Evolutionary conservation across 2,888 invertebrate species (phyloP), one percentile per base, ranked within the genome.

Genomic region (Helleia helle): DNA sequence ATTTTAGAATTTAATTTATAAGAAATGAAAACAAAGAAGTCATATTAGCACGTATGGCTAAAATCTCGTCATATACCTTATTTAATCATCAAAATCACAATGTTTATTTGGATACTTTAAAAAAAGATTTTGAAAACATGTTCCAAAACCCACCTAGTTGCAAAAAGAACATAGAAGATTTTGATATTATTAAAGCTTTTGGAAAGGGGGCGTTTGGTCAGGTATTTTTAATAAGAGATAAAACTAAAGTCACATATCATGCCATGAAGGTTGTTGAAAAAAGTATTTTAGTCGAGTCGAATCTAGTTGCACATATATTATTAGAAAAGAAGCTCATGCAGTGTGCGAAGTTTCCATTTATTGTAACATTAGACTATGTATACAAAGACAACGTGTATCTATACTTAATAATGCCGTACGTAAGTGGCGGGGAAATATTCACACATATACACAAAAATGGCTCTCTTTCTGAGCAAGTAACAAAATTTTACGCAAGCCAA

Each of bases 191-290:
- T 36, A 90, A 91, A 63, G 93, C 92, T 0, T 83, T 97, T 31
- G 97, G 96, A 1, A 90, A 90, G 1, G 97, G 97, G 3, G 94
- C 95, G 0, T 97, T 96, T 66, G 97, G 97, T 2, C 88, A 93
- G 52, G 97, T 97, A 8, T 91, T 93, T 67, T 71, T 93, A 40
- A 88, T 88, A 18, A 87, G 87, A 70, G 88, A 93, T 55, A 92
- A 89, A 74, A 60, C 65, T 9, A 76, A 77, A 0, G 87, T 88
- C 6, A 75, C 79, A n/a, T 92, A 88, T 61, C 93, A 89, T 66
- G 97, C 97, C 2, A 92, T 96, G 87, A 97, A 98, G 84, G 89
- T 95, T 39, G 86, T 97, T 50, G 91, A 93, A 46, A 97, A 97
- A 76, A 86, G 87, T 38, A 88, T 92, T 62, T 90, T 97, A 9